These are phyloP conservation scores for Hypotaenidia philippensis DNA, from an alignment of 2,797 vertebrate genomes.

Conservation along the genomic window DNA sequence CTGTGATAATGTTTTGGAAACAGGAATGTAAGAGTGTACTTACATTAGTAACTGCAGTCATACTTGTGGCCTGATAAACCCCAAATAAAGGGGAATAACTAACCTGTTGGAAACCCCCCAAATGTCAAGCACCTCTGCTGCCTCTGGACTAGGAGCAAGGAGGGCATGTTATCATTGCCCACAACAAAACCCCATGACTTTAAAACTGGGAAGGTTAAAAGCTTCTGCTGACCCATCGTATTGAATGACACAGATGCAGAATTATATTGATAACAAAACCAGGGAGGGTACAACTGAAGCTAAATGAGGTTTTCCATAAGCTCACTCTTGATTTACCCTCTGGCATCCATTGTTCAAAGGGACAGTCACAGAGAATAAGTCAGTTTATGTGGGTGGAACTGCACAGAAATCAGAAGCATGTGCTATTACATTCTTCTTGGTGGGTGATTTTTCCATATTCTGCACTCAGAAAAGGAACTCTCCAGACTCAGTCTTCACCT, in stretches of 20 bases:
- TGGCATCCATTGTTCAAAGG: neutral
- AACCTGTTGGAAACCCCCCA: neutral
- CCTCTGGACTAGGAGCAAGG: neutral
- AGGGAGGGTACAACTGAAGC: neutral
- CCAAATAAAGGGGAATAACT: neutral
- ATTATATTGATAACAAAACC: neutral
- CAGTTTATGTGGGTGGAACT: neutral
- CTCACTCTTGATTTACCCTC: neutral
- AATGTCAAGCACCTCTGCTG: neutral
- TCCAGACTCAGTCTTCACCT: neutral
- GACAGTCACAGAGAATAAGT: neutral
- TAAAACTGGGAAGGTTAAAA: neutral
- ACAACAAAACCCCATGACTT: neutral
- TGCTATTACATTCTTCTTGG: neutral
- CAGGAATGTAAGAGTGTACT: neutral
- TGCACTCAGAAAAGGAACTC: neutral
- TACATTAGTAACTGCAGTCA: neutral
- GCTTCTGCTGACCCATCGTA: neutral
- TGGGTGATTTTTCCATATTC: neutral
- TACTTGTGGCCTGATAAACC: neutral
- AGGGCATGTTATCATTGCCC: neutral
- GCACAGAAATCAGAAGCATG: neutral
- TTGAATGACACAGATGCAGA: neutral
- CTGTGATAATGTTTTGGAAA: neutral
- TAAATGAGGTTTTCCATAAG: neutral